These are phyloP conservation scores for Stictocephala bisonia DNA, from an alignment of 2,888 invertebrate species.

Conservation along the genomic window DNA sequence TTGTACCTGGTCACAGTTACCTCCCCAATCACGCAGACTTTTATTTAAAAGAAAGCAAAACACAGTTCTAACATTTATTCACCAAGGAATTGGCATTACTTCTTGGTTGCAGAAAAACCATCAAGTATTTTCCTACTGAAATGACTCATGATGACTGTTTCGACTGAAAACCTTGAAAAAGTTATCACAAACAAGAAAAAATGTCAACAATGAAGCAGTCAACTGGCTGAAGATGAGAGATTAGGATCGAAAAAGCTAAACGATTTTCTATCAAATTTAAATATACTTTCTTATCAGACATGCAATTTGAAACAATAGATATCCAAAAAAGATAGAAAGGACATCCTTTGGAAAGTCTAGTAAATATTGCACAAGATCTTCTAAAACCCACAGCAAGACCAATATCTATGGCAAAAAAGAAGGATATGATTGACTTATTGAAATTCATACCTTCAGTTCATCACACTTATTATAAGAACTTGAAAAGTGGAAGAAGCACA, in stretches of 20 bases:
- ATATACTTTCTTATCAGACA: slow-evolving; percentile 18
- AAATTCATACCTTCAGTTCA: slow-evolving; percentile 32
- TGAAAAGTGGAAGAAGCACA: slow-evolving; percentile 14
- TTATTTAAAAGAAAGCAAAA: too few species aligned
- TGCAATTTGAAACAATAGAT: slow-evolving; percentile 21
- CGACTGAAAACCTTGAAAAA: too few species aligned
- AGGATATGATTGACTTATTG: slow-evolving; percentile 27
- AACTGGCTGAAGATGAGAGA: slow-evolving; percentile 42
- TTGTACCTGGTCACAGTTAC: too few species aligned
- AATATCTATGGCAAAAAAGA: slow-evolving; percentile 34
- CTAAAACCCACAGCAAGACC: slow-evolving; percentile 37
- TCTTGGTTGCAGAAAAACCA: too few species aligned
- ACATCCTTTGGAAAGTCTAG: slow-evolving; percentile 9
- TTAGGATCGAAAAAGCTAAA: slow-evolving; percentile 27
- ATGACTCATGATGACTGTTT: too few species aligned
- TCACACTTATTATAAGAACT: slow-evolving; percentile 9
- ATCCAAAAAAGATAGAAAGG: slow-evolving; percentile 10
- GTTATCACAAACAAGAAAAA: too few species aligned
- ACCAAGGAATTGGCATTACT: too few species aligned
- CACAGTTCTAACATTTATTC: too few species aligned
- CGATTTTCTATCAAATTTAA: slow-evolving; percentile 38
- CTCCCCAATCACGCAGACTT: too few species aligned
- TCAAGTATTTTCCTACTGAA: too few species aligned
- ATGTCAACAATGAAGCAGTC: background rate
- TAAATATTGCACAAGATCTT: slow-evolving; percentile 19